Evolutionary conservation across 2,113 vertebrate genomes (phyloP).

Genomic region (Bathybates hornii): DNA sequence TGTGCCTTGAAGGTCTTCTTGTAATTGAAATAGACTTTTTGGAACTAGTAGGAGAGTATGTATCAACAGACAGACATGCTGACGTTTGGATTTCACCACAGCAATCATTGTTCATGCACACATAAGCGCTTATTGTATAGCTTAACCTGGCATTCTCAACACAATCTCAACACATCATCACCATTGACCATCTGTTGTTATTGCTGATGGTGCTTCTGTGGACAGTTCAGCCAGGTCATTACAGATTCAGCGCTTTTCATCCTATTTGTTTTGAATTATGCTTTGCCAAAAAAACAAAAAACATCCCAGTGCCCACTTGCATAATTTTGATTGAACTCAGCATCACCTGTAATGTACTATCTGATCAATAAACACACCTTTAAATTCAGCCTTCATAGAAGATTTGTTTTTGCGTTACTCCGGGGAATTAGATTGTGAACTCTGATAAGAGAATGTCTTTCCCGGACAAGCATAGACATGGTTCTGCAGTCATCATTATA

Average conservation of each 20-base stretch:
- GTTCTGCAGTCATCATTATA: not conserved
- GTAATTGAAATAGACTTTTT: not conserved
- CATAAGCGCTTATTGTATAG: not conserved
- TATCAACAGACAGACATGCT: not conserved
- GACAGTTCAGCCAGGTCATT: not conserved
- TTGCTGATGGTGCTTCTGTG: constrained; percentile 1
- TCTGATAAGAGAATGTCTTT: not conserved
- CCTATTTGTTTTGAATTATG: constrained; percentile 32
- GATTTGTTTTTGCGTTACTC: not conserved
- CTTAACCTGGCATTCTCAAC: not conserved
- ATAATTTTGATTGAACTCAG: constrained; percentile 20
- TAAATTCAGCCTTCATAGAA: not conserved
- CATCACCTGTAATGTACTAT: not conserved
- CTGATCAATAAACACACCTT: constrained; percentile 8
- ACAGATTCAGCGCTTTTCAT: constrained; percentile 31
- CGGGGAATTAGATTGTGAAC: not conserved
- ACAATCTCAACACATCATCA: not conserved
- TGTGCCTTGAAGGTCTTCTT: not conserved
- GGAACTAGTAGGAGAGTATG: not conserved
- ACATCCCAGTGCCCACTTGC: not conserved
- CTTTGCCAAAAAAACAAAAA: not conserved
- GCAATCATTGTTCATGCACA: not conserved
- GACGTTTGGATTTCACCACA: not conserved
- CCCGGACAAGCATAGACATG: not conserved
- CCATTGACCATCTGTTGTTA: not conserved